These are phyloP conservation scores for Unio delphinus DNA, from an alignment of 2,888 invertebrate genomes.

Conservation along the genomic window DNA sequence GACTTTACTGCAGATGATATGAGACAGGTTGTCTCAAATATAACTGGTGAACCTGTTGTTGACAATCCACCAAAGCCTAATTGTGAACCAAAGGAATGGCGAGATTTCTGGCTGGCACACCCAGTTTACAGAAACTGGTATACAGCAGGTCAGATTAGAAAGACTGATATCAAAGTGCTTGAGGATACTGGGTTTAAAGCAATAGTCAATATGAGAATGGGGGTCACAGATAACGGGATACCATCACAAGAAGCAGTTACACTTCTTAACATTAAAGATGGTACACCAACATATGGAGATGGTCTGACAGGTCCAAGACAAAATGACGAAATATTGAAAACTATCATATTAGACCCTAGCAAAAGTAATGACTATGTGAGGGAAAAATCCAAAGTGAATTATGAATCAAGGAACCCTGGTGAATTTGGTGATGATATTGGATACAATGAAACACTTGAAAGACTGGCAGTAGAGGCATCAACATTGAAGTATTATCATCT, in stretches of 20 bases:
- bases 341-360: constrained; percentile 38
- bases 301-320: constrained; percentile 44
- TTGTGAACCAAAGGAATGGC: constrained; percentile 50
- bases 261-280: constrained; percentile 55
- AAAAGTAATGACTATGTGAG: constrained; percentile 46
- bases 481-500: constrained; percentile 50
- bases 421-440: constrained; percentile 65
- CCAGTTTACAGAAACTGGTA: constrained; percentile 59
- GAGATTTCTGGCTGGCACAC: constrained; percentile 59
- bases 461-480: constrained; percentile 37
- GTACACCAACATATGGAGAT: constrained; percentile 50
- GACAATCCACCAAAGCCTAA: constrained; percentile 44
- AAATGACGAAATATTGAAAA: constrained; percentile 33
- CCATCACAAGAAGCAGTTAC: constrained; percentile 57
- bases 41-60: constrained; percentile 51
- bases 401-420: constrained; percentile 47
- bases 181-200: constrained; percentile 49
- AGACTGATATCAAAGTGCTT: constrained; percentile 46
- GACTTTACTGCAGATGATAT: constrained; percentile 50
- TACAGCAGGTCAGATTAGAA: constrained; percentile 57
- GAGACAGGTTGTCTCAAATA: constrained; percentile 44
- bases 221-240: constrained; percentile 39
- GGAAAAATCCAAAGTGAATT: constrained; percentile 45
- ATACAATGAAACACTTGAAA: constrained; percentile 54
- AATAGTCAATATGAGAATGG: constrained; percentile 55